Evolutionary conservation across 1,140 invertebrate species (phyloP).

Genomic region (Anadara kagoshimensis): DNA sequence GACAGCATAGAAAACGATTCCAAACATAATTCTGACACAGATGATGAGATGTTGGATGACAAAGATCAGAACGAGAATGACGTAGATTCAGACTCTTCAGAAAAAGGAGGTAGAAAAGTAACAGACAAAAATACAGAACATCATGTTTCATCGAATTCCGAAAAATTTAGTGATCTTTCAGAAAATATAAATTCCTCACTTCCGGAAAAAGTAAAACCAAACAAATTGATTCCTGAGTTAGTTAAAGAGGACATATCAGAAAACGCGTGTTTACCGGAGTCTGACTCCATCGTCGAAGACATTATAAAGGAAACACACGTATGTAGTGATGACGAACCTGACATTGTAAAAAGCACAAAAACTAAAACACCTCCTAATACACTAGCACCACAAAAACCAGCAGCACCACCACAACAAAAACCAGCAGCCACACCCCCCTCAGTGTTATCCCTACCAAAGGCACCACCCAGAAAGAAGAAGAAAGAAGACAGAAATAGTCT

Average conservation of each 20-base stretch:
- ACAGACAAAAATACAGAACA: not conserved
- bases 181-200: conserved; percentile 48
- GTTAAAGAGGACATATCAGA: conserved; percentile 1
- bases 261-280: conserved; percentile 15
- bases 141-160: not conserved
- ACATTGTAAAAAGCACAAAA: conserved; percentile 95
- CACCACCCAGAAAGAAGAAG: conserved; percentile 44
- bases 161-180: conserved; percentile 24
- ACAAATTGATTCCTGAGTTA: conserved; percentile 46
- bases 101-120: not conserved
- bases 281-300: conserved; percentile 52
- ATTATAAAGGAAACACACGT: conserved; percentile 56
- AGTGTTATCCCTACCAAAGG: conserved; percentile 37
- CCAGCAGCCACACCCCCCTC: conserved; percentile 13
- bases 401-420: conserved; percentile 21
- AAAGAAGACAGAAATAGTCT: conserved; percentile 15
- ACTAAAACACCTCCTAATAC: conserved; percentile 69
- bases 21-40: conserved; percentile 24
- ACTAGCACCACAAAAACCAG: conserved; percentile 42
- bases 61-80: conserved; percentile 1
- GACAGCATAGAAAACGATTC: conserved; percentile 71
- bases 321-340: conserved; percentile 80
- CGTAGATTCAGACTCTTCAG: conserved; percentile 48
- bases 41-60: conserved; percentile 31
- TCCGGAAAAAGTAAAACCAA: conserved; percentile 56